Conservation (phyloP, 2,113 vertebrate species). For the Raphicerus campestris region DNA sequence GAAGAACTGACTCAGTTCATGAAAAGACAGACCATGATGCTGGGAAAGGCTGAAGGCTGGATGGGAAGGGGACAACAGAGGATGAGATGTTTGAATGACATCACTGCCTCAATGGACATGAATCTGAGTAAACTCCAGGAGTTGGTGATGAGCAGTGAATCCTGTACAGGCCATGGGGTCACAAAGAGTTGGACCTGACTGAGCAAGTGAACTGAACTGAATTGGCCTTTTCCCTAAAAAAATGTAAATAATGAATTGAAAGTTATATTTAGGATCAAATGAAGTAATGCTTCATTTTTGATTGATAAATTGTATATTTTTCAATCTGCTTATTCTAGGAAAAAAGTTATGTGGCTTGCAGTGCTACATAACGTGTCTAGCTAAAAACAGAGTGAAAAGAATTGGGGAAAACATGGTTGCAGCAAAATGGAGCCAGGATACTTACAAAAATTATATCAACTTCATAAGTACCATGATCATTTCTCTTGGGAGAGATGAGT, state of each 20-base stretch:
- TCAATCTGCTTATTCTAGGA: background rate
- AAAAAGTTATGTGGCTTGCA: background rate
- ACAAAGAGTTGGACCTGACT: background rate
- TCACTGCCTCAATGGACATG: background rate
- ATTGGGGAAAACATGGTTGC: background rate
- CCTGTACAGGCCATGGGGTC: background rate
- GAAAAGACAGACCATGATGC: background rate
- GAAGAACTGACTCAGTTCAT: background rate
- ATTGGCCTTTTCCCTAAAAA: background rate
- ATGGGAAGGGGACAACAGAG: background rate
- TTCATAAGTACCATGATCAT: background rate
- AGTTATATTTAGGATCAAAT: background rate
- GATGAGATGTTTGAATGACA: background rate
- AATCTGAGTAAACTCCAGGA: background rate
- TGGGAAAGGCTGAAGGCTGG: background rate
- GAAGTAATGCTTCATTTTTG: background rate
- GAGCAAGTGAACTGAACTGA: background rate
- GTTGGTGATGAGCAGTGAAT: background rate
- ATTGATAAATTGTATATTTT: background rate
- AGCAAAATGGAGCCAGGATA: background rate
- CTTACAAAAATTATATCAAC: background rate
- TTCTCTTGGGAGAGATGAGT: background rate
- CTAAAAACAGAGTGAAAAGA: background rate
- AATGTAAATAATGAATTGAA: background rate
- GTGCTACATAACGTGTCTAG: background rate